Conservation (phyloP, 2,113 vertebrate species). For the Henicopernis longicauda region DNA sequence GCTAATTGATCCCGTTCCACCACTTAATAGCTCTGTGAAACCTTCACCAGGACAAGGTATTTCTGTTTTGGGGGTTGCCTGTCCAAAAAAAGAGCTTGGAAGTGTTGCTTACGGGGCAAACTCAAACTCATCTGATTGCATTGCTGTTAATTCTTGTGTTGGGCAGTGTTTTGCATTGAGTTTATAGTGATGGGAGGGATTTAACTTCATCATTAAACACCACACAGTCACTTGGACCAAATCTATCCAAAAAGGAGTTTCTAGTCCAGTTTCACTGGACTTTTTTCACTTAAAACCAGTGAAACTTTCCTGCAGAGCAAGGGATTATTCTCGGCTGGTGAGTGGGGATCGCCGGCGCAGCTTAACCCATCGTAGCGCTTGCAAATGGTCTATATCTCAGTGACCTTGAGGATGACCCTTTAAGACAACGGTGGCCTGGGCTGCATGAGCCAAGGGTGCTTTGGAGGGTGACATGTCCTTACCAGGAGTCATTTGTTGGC, state of each 20-base stretch:
- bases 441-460: background rate
- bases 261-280: background rate
- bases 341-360: background rate
- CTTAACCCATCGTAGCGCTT: background rate
- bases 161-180: background rate
- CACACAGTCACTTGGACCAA: background rate
- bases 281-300: background rate
- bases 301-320: background rate
- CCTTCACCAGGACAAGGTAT: background rate
- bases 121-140: background rate
- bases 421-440: background rate
- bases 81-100: background rate
- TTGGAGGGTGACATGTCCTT: background rate
- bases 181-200: background rate
- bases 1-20: conserved; percentile 12
- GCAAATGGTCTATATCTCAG: background rate
- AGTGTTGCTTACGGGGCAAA: background rate
- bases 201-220: background rate
- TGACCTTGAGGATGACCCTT: background rate
- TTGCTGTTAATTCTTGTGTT: background rate
- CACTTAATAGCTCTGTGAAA: background rate
- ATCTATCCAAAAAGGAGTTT: background rate
- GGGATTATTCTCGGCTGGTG: background rate
- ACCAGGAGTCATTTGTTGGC: background rate
- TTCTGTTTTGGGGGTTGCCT: background rate